These are phyloP conservation scores for Cephus pulcher DNA, from an alignment of 2,888 invertebrate species.

Conservation along the genomic window DNA sequence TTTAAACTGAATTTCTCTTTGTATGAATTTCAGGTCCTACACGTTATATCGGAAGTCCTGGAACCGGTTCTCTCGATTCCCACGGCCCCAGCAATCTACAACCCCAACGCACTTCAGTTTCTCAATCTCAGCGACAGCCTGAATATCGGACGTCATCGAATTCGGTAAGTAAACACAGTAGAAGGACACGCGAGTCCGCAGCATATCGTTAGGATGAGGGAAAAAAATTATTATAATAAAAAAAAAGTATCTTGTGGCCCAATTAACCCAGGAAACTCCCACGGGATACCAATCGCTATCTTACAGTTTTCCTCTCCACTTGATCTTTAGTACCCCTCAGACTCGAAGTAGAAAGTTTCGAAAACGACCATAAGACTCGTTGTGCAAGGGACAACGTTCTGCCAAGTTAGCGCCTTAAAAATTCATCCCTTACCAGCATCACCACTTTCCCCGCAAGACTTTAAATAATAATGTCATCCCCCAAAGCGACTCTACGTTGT, in stretches of 20 bases:
- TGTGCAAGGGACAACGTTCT: neutral
- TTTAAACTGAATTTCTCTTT: neutral
- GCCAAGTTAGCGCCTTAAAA: neutral
- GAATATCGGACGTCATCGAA: conserved; percentile 77
- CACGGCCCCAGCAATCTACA: conserved; percentile 76
- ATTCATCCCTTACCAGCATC: neutral
- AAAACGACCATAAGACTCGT: neutral
- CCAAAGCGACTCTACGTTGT: neutral
- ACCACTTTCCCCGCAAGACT: neutral
- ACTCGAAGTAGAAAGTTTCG: conserved; percentile 3
- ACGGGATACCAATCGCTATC: neutral
- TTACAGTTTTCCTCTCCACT: neutral
- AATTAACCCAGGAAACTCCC: neutral
- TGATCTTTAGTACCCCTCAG: neutral
- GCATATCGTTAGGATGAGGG: neutral
- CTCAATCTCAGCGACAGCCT: conserved; percentile 82
- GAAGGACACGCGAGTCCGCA: neutral
- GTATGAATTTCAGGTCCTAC: conserved; percentile 76
- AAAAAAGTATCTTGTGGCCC: neutral
- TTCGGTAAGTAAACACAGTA: conserved; percentile 71
- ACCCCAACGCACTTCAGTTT: conserved; percentile 85
- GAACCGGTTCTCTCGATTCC: conserved; percentile 74
- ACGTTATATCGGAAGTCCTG: conserved; percentile 89
- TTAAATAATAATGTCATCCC: neutral
- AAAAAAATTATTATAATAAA: neutral